phyloP scores from a whole-genome alignment of 2,113 vertebrate genomes.

The Rhodinocichla rosea region DNA sequence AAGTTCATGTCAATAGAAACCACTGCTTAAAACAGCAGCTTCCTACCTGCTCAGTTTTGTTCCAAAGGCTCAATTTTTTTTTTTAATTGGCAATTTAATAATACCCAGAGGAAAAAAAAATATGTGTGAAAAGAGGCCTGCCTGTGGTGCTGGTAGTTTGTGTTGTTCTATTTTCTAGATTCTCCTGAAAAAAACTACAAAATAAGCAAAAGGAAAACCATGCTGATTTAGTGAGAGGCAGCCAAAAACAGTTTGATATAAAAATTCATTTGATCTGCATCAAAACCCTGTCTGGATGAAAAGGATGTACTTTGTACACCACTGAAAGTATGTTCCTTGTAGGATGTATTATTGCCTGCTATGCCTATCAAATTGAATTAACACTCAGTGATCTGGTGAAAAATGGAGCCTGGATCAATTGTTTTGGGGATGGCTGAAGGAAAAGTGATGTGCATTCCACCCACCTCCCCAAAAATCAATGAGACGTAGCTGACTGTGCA shows the following conservation, averaged over 20 bases:
- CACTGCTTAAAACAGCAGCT: neutral
- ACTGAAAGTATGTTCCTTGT: neutral
- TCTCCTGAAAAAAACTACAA: neutral
- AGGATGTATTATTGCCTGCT: neutral
- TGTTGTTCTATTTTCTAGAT: neutral
- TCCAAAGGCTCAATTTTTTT: neutral
- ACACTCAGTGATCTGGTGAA: conserved; percentile 37
- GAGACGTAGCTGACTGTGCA: neutral
- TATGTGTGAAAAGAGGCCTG: neutral
- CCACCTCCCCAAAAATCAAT: conserved; percentile 41
- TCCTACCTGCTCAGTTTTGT: neutral
- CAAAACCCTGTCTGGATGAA: neutral
- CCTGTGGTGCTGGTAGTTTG: neutral
- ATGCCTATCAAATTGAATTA: conserved; percentile 61
- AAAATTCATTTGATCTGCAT: conserved; percentile 33
- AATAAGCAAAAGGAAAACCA: neutral
- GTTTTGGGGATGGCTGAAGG: neutral
- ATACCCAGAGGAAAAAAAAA: too few relatives aligned
- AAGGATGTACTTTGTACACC: neutral
- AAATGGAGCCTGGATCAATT: conserved; percentile 52
- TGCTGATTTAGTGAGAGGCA: neutral
- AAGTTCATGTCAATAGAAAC: neutral
- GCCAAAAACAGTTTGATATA: neutral
- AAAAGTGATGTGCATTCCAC: conserved; percentile 27
- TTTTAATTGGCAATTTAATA: neutral